phyloP scores from a whole-genome alignment of 2,797 vertebrate genomes.

The Diglossa cyanea region DNA sequence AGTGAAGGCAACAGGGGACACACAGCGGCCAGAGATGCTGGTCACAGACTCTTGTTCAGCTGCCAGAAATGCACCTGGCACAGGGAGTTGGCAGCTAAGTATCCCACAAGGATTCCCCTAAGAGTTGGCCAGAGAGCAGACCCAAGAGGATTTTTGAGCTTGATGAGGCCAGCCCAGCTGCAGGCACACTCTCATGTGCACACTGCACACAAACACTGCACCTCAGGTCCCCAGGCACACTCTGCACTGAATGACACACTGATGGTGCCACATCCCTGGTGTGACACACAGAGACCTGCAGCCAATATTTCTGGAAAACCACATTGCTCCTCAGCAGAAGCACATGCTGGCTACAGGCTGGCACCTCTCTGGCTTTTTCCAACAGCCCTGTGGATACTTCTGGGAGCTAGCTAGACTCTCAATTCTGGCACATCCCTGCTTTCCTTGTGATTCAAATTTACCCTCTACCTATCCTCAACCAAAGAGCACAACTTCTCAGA shows the following conservation, averaged over 20 bases:
- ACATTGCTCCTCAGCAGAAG: neutral
- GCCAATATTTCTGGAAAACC: rapidly evolving
- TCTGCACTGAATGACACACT: rapidly evolving
- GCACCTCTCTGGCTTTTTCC: neutral
- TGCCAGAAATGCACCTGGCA: neutral
- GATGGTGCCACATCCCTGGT: rapidly evolving
- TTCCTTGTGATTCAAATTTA: neutral
- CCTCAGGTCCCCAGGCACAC: neutral
- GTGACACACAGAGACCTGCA: rapidly evolving
- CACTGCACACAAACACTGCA: neutral
- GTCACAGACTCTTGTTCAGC: neutral
- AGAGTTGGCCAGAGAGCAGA: neutral
- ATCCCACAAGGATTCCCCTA: rapidly evolving
- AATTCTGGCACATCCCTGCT: rapidly evolving
- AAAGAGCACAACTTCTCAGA: neutral
- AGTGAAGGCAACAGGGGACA: neutral
- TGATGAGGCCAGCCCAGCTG: neutral
- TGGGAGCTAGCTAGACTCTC: neutral
- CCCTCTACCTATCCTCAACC: neutral
- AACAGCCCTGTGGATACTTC: neutral
- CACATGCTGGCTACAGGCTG: neutral
- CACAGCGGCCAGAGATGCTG: rapidly evolving
- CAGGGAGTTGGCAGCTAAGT: neutral
- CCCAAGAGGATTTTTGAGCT: neutral
- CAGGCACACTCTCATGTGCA: rapidly evolving